phyloP scores from a whole-genome alignment of 2,113 vertebrate genomes.

The Aleadryas rufinucha region DNA sequence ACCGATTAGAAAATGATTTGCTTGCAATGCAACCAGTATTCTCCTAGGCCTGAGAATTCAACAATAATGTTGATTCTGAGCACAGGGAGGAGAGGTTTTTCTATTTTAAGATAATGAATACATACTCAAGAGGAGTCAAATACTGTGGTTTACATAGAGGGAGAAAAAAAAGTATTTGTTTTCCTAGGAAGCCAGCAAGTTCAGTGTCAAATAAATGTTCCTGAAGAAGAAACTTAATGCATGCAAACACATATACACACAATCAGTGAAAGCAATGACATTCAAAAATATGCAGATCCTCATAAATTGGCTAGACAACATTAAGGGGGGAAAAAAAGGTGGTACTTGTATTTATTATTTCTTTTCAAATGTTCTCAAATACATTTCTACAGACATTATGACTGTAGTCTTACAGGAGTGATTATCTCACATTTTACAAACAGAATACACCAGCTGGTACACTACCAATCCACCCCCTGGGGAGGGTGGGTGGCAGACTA shows the following conservation, averaged over 20 bases:
- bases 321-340: neutral
- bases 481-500: conserved; percentile 20
- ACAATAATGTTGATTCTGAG: neutral
- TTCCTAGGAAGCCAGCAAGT: neutral
- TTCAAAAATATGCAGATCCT: neutral
- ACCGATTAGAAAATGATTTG: neutral
- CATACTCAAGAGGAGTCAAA: neutral
- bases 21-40: neutral
- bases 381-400: neutral
- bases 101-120: conserved; percentile 25
- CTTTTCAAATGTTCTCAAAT: neutral
- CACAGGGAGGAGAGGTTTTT: neutral
- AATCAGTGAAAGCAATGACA: neutral
- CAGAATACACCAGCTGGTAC: conserved; percentile 56
- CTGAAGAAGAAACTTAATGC: neutral
- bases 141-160: neutral
- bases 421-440: conserved; percentile 45
- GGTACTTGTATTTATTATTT: neutral
- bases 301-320: neutral
- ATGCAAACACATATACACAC: neutral
- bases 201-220: neutral
- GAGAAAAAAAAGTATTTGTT: neutral
- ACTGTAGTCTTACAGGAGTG: neutral
- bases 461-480: conserved; percentile 1
- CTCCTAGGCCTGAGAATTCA: conserved; percentile 23